phyloP scores from a whole-genome alignment of 2,888 invertebrate genomes.

The Tipula helvola region DNA sequence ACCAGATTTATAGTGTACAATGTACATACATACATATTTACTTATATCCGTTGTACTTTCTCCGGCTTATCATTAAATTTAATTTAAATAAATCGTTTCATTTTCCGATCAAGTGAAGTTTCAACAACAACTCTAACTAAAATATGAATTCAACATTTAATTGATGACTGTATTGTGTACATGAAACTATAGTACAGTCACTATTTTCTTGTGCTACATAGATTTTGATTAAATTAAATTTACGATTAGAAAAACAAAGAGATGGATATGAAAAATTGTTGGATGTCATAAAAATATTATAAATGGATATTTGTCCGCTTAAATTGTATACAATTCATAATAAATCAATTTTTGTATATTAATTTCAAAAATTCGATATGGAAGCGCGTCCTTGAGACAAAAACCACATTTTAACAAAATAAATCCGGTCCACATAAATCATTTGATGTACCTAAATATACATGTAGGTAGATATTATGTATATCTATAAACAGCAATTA shows the following conservation, averaged over 20 bases:
- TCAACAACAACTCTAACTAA: not conserved
- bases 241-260: not conserved
- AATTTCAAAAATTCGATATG: not conserved
- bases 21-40: not conserved
- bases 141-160: not conserved
- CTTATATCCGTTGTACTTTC: not conserved
- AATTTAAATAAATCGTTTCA: not conserved
- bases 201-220: not conserved
- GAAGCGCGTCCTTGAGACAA: not conserved
- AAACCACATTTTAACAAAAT: not conserved
- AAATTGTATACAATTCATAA: not conserved
- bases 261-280: not conserved
- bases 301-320: not conserved
- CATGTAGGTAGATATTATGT: not conserved
- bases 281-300: not conserved
- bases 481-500: not conserved
- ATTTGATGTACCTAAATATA: not conserved
- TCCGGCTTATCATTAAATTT: not conserved
- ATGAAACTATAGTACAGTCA: not conserved
- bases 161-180: not conserved
- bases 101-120: not conserved
- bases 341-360: too few relatives aligned
- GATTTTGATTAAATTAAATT: not conserved
- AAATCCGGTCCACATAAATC: not conserved
- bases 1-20: not conserved